These are phyloP conservation scores for Criorhina ranunculi DNA, from an alignment of 2,888 invertebrate species.

Conservation along the genomic window DNA sequence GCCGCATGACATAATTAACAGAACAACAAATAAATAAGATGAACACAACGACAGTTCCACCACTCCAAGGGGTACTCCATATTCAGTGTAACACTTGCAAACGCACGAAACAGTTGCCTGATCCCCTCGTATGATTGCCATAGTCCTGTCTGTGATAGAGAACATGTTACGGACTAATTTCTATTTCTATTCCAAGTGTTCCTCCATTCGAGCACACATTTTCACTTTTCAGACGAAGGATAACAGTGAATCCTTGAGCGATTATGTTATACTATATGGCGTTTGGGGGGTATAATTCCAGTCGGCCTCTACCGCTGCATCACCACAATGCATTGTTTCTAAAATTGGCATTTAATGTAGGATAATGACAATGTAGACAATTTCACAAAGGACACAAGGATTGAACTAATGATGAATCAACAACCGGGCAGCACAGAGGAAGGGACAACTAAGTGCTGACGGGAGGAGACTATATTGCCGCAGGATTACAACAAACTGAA, in stretches of 20 bases:
- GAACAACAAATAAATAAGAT: slow-evolving; percentile 18
- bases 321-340: slow-evolving; percentile 60
- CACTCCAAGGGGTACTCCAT: background rate
- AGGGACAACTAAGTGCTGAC: slow-evolving; percentile 8
- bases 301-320: background rate
- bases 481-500: slow-evolving; percentile 49
- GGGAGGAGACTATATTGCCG: slow-evolving; percentile 40
- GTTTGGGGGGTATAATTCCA: slow-evolving; percentile 4
- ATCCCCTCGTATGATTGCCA: background rate
- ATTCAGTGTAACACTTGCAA: background rate
- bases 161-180: slow-evolving; percentile 13
- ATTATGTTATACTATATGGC: slow-evolving; percentile 40
- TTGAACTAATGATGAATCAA: slow-evolving; percentile 26
- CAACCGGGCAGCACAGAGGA: background rate
- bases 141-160: slow-evolving; percentile 3
- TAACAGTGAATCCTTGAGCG: slow-evolving; percentile 63
- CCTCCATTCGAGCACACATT: background rate
- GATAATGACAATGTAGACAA: slow-evolving; percentile 58
- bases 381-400: slow-evolving; percentile 48
- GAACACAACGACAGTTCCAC: background rate
- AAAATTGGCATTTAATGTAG: slow-evolving; percentile 68
- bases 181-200: slow-evolving; percentile 16
- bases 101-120: background rate
- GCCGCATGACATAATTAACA: slow-evolving; percentile 36
- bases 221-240: background rate